Percentiles rank a stretch among this genome's conserved stretches.
phyloP scores from a whole-genome alignment of 2,888 invertebrate genomes.

The Steinernema hermaphroditum region DNA sequence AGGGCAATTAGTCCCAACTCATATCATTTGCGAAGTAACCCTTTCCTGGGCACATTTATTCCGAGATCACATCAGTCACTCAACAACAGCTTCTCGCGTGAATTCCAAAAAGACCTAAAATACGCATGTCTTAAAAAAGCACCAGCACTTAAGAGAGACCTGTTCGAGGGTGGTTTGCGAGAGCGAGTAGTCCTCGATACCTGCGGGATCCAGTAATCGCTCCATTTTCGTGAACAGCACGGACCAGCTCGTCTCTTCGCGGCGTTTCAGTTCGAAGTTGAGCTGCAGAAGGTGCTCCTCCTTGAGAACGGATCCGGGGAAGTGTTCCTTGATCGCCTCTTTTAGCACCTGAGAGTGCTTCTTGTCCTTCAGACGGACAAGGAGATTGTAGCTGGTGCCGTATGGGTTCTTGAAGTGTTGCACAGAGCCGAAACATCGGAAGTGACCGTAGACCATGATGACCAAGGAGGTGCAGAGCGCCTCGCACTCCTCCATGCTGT shows the following conservation, averaged over 20 bases:
- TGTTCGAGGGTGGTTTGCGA: slow-evolving; percentile 82
- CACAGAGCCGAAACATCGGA: slow-evolving; percentile 77
- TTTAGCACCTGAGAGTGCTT: slow-evolving; percentile 39
- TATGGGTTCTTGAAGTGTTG: slow-evolving; percentile 74
- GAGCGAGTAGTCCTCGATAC: slow-evolving; percentile 76
- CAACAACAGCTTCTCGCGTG: slow-evolving; percentile 36
- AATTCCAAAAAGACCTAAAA: slow-evolving; percentile 48
- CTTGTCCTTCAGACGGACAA: slow-evolving; percentile 42
- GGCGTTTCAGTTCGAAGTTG: slow-evolving; percentile 68
- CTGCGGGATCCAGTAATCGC: slow-evolving; percentile 67
- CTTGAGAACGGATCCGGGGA: slow-evolving; percentile 73
- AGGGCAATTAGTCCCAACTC: too few relatives aligned
- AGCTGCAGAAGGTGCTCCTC: slow-evolving; percentile 67
- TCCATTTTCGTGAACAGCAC: slow-evolving; percentile 69
- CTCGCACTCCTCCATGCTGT: slow-evolving; percentile 87
- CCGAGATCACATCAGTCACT: too few relatives aligned
- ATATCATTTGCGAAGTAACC: too few relatives aligned
- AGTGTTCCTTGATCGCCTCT: slow-evolving; percentile 69
- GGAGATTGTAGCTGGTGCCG: slow-evolving; percentile 51
- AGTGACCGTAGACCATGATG: slow-evolving; percentile 77
- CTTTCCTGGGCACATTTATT: too few relatives aligned
- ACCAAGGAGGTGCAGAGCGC: slow-evolving; percentile 78
- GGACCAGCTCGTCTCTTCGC: slow-evolving; percentile 66
- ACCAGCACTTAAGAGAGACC: slow-evolving; percentile 67
- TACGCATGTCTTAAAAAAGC: not conserved